phyloP scores from a whole-genome alignment of 2,888 invertebrate genomes.

The Melieria omissa region DNA sequence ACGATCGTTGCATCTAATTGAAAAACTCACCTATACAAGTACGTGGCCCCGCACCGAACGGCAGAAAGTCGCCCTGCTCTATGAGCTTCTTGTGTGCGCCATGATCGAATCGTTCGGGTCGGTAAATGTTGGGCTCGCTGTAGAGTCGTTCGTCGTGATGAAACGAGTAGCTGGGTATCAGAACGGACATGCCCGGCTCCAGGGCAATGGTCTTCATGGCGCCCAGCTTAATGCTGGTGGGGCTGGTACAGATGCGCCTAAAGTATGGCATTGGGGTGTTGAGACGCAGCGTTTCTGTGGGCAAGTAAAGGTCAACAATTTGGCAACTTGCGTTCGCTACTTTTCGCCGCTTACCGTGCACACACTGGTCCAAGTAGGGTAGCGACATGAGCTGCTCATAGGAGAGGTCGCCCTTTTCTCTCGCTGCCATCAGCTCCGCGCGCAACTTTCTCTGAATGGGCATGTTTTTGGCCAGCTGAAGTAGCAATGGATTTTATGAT shows the following conservation, averaged over 20 bases:
- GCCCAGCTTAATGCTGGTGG: slow-evolving; percentile 47
- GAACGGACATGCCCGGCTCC: slow-evolving; percentile 52
- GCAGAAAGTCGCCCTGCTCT: slow-evolving; percentile 54
- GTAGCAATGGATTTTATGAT: slow-evolving; percentile 1
- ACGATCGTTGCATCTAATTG: too few relatives aligned
- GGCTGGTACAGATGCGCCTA: slow-evolving; percentile 53
- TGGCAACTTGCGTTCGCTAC: too few relatives aligned
- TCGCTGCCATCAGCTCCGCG: slow-evolving; percentile 47
- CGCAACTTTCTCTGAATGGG: slow-evolving; percentile 54
- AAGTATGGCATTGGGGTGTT: slow-evolving; percentile 52
- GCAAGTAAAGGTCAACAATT: too few relatives aligned
- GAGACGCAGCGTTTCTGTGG: slow-evolving; percentile 55
- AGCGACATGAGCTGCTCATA: slow-evolving; percentile 54
- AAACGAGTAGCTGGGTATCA: slow-evolving; percentile 58
- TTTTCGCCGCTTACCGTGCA: slow-evolving; percentile 50
- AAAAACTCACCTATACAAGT: slow-evolving; percentile 56
- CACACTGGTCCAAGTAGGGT: slow-evolving; percentile 60
- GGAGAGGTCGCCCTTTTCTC: slow-evolving; percentile 38
- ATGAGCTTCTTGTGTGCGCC: slow-evolving; percentile 49
- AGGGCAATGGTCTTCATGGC: slow-evolving; percentile 46
- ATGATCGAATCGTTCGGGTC: slow-evolving; percentile 59
- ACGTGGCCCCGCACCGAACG: slow-evolving; percentile 63
- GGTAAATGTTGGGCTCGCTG: slow-evolving; percentile 51
- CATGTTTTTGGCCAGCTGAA: slow-evolving; percentile 50
- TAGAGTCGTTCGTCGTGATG: slow-evolving; percentile 58